A percentile compares a stretch with the other conserved stretches of the same genome.
These are phyloP conservation scores for Natrix natrix DNA, from an alignment of 2,797 vertebrate species.

Conservation along the genomic window DNA sequence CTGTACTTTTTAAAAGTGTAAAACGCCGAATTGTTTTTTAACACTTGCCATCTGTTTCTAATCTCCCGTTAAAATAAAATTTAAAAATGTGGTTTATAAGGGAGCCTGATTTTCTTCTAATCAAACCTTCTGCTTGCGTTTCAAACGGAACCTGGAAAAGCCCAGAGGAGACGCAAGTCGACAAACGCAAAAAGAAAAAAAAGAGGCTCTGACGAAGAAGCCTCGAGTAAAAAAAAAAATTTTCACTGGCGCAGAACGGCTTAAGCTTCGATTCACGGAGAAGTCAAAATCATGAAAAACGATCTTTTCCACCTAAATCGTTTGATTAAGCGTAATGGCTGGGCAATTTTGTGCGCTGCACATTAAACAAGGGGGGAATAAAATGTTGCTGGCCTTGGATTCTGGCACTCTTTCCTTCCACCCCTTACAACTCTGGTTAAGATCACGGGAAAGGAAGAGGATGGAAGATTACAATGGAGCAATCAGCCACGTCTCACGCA, in stretches of 20 bases:
- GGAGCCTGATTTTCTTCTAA: conserved; percentile 71
- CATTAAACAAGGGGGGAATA: background rate
- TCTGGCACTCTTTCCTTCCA: background rate
- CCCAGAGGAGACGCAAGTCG: conserved; percentile 52
- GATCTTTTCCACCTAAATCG: conserved; percentile 18
- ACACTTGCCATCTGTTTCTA: conserved; percentile 84
- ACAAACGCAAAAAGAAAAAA: background rate
- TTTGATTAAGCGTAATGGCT: background rate
- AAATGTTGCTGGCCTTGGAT: background rate
- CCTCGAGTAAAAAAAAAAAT: conserved; percentile 26
- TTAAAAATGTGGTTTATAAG: conserved; percentile 79
- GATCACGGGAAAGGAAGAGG: background rate
- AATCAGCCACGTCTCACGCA: background rate
- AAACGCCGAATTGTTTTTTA: conserved; percentile 79
- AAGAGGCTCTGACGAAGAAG: conserved; percentile 16
- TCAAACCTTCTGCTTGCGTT: conserved; percentile 56
- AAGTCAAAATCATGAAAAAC: conserved; percentile 23
- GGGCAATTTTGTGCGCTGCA: background rate
- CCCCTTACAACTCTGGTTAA: background rate
- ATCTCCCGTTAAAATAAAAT: conserved; percentile 70
- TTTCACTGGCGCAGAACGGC: conserved; percentile 29
- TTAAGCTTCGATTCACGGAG: conserved; percentile 24
- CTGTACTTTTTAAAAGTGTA: conserved; percentile 67
- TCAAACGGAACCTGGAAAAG: conserved; percentile 56
- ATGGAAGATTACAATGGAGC: background rate